Evolutionary conservation across 2,113 vertebrate genomes (phyloP).

Genomic region (Podarcis cretensis): DNA sequence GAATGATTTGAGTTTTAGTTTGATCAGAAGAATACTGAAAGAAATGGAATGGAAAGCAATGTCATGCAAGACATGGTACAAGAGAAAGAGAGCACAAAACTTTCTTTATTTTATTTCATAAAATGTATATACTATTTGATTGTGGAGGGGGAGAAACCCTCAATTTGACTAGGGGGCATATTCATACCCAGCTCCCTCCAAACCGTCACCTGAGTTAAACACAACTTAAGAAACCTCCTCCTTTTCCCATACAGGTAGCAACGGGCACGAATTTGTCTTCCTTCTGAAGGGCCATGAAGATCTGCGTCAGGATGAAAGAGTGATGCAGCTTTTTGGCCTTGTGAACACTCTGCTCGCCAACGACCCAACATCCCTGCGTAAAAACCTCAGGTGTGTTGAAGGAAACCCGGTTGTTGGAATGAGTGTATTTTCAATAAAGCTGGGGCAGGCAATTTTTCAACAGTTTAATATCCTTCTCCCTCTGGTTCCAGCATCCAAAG

Average conservation of each 20-base stretch:
- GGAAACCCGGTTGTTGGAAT: accelerated
- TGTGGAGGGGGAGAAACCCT: no score
- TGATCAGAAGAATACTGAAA: no score
- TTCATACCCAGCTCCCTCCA: neutral
- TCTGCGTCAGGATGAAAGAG: constrained; percentile 95
- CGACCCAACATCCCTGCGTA: constrained; percentile 96
- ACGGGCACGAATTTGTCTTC: constrained; percentile 98
- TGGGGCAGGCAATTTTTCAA: neutral
- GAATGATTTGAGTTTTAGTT: neutral
- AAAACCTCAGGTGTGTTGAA: constrained; percentile 90
- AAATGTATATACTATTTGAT: no score
- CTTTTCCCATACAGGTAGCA: constrained; percentile 85
- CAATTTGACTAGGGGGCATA: neutral
- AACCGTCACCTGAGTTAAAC: neutral
- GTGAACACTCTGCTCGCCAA: constrained; percentile 98
- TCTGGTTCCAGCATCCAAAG: constrained; percentile 88
- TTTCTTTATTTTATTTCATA: no score
- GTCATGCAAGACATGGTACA: neutral
- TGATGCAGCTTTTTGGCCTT: constrained; percentile 98
- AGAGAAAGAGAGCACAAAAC: neutral
- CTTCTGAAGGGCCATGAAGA: constrained; percentile 98
- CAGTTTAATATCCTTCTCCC: neutral
- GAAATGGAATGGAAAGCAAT: neutral
- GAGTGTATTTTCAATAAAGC: accelerated
- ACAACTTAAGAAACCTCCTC: neutral